Conservation (phyloP, 2,797 vertebrate species). For the Podarcis lilfordi region DNA sequence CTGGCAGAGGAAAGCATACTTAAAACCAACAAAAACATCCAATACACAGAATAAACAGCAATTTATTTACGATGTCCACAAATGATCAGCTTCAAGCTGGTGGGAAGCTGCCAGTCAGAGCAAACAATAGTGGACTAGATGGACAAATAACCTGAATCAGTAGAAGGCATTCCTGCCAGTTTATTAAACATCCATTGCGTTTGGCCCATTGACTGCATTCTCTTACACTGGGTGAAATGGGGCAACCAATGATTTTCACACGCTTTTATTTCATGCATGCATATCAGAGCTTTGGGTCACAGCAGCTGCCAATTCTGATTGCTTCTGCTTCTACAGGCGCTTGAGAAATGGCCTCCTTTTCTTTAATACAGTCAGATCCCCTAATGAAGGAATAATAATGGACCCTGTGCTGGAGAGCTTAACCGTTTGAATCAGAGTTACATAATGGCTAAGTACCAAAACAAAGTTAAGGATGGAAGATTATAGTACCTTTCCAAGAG, state of each 20-base stretch:
- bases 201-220: not conserved
- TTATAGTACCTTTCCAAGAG: not conserved
- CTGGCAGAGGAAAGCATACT: not conserved
- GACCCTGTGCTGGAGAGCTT: not conserved
- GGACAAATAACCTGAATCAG: not conserved
- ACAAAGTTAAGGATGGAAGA: not conserved
- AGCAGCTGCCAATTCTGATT: not conserved
- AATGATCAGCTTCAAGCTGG: not conserved
- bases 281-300: not conserved
- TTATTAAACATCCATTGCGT: not conserved
- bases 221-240: not conserved
- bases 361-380: not conserved
- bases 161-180: no score
- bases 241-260: no score
- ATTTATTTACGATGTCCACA: not conserved
- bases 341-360: not conserved
- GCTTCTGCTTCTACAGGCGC: not conserved
- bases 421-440: not conserved
- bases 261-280: not conserved
- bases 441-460: constrained; percentile 9
- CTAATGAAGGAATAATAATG: not conserved
- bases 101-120: not conserved
- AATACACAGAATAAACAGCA: not conserved
- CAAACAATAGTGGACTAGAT: not conserved
- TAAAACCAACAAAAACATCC: no score